phyloP scores from a whole-genome alignment of 2,797 vertebrate genomes.

The Halcyon leucocephala region DNA sequence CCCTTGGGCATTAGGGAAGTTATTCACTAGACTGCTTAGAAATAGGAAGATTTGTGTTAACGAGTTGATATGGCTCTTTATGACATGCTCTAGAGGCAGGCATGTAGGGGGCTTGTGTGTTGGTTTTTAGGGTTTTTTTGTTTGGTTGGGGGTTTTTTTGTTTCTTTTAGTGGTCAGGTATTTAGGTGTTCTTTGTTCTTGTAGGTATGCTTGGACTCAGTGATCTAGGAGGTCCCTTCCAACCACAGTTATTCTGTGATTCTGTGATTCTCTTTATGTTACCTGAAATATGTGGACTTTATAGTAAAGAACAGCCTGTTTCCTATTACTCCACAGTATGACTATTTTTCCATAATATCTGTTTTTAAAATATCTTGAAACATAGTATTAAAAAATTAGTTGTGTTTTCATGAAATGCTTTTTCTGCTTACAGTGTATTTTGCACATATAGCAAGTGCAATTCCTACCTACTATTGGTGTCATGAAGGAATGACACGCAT shows the following conservation, averaged over 20 bases:
- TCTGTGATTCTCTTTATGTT: neutral
- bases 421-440: neutral
- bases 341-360: neutral
- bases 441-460: neutral
- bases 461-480: neutral
- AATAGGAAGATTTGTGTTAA: neutral
- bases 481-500: neutral
- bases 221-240: no score
- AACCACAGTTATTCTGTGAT: no score
- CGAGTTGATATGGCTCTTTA: no score
- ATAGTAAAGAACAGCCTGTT: neutral
- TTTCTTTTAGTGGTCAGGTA: no score
- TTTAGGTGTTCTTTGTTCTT: no score
- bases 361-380: neutral
- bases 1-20: neutral
- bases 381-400: neutral
- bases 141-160: no score
- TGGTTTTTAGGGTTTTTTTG: no score
- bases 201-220: no score
- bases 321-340: neutral
- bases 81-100: no score
- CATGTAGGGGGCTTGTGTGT: no score
- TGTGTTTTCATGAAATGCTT: neutral
- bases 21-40: conserved; percentile 2
- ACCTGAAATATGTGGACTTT: neutral